Evolutionary conservation across 2,888 invertebrate species (phyloP).

Genomic region (Eupithecia vulgata): DNA sequence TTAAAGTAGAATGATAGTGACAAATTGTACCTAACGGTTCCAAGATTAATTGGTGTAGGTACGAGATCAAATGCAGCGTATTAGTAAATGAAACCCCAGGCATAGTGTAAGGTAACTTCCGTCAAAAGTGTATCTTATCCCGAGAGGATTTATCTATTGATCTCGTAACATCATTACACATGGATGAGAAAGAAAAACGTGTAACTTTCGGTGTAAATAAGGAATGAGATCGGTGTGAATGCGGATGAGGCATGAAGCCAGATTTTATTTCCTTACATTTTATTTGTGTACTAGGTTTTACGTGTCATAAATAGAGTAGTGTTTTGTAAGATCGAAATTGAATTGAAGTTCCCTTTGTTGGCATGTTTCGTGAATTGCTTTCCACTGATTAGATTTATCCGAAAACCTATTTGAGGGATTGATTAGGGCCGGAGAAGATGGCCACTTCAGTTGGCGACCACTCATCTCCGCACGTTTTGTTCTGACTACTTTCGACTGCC

Average conservation of each 20-base stretch:
- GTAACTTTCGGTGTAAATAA: conserved; percentile 34
- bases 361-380: conserved; percentile 13
- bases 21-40: not conserved
- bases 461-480: not conserved
- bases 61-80: not conserved
- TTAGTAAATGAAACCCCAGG: not conserved
- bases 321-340: conserved; percentile 23
- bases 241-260: conserved; percentile 24
- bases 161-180: conserved; percentile 37
- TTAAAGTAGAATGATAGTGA: not conserved
- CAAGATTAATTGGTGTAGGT: not conserved
- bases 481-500: not conserved
- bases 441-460: not conserved
- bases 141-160: conserved; percentile 33
- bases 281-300: conserved; percentile 35
- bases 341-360: conserved; percentile 22
- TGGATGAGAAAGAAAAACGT: conserved; percentile 35
- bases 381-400: conserved; percentile 5
- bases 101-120: conserved; percentile 9
- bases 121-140: conserved; percentile 28
- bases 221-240: conserved; percentile 36
- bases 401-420: not conserved
- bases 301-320: conserved; percentile 32
- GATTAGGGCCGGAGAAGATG: conserved; percentile 5
- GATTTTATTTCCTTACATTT: conserved; percentile 34